Conservation (phyloP, 2,797 vertebrate genomes). For the Anisognathus igniventris region DNA sequence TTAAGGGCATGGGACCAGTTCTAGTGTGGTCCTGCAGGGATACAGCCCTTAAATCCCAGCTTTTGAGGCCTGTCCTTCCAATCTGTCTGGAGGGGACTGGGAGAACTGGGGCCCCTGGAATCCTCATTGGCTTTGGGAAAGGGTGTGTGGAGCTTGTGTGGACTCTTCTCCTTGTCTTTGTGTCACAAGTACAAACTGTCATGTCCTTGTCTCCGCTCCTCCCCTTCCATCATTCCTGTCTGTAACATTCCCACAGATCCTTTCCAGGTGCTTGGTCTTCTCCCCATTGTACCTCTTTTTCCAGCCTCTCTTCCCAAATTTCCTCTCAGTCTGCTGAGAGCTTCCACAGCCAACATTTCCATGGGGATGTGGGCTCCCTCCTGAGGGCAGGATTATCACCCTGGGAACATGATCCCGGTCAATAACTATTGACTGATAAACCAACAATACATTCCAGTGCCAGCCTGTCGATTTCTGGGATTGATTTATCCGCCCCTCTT, state of each 20-base stretch:
- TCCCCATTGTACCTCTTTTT: neutral
- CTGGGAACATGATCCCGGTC: neutral
- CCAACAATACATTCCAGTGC: conserved; percentile 29
- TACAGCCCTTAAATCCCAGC: neutral
- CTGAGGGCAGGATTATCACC: neutral
- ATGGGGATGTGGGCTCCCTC: neutral
- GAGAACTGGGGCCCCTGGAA: neutral
- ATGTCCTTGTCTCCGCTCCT: neutral
- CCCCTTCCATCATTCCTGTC: neutral
- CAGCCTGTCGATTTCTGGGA: neutral
- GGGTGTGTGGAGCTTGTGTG: neutral
- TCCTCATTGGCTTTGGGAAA: neutral
- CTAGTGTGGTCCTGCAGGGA: neutral
- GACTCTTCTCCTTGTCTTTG: neutral
- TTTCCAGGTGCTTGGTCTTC: neutral
- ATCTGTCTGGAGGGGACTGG: neutral
- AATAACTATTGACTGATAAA: conserved; percentile 39
- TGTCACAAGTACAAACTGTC: neutral
- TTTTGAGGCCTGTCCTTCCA: neutral
- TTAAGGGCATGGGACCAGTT: fast-evolving
- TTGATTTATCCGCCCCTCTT: conserved; percentile 28
- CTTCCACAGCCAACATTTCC: neutral
- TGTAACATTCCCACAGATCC: neutral
- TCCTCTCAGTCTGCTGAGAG: too few relatives aligned
- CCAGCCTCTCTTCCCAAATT: neutral